Conservation (phyloP, 2,797 vertebrate species). For the Muscicapa striata region DNA sequence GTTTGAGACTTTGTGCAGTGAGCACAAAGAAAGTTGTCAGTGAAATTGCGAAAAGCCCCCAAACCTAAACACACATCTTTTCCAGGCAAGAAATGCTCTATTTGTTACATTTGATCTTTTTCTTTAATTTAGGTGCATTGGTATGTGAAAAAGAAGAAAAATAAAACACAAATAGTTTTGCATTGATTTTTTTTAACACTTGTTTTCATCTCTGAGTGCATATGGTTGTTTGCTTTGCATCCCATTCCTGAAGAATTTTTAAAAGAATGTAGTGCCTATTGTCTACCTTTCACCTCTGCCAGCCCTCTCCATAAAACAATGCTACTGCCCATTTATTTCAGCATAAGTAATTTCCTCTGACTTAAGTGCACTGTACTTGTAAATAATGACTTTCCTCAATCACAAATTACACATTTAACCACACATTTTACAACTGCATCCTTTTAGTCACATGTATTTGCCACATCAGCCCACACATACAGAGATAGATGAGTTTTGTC, state of each 20-base stretch:
- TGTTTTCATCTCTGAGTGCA: background rate
- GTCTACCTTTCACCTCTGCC: background rate
- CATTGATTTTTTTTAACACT: background rate
- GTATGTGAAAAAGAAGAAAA: background rate
- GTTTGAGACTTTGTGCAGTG: background rate
- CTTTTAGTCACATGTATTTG: background rate
- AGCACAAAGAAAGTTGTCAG: background rate
- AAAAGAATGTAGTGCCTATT: background rate
- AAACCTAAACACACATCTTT: background rate
- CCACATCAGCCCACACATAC: rapidly evolving
- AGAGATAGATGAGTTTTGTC: rapidly evolving
- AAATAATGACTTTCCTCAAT: background rate
- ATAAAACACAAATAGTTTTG: background rate
- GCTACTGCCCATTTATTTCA: background rate
- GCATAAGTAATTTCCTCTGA: background rate
- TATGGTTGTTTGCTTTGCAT: rapidly evolving
- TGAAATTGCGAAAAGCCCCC: rapidly evolving
- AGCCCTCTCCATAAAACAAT: background rate
- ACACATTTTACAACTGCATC: background rate
- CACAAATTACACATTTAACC: background rate
- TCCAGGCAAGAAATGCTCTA: background rate
- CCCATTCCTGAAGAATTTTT: background rate
- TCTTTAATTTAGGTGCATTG: background rate
- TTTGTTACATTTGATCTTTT: background rate
- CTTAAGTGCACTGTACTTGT: background rate